phyloP scores from a whole-genome alignment of 2,113 vertebrate genomes.

The Marmota monax region DNA sequence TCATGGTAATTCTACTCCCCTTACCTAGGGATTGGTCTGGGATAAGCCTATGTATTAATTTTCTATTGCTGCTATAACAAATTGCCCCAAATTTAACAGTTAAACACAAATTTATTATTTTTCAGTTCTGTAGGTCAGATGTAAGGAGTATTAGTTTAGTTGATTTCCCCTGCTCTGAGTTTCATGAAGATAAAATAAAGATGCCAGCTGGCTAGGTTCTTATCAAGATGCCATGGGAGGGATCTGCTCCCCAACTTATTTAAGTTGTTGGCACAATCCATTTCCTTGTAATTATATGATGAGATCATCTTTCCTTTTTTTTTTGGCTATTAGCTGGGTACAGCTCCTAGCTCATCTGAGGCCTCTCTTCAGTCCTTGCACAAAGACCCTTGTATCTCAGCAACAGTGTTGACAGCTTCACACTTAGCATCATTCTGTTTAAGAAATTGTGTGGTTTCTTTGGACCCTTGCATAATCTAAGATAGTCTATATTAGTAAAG shows the following conservation, averaged over 20 bases:
- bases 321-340: neutral
- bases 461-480: neutral
- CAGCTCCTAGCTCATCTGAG: neutral
- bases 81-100: neutral
- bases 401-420: neutral
- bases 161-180: constrained; percentile 9
- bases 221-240: neutral
- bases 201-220: neutral
- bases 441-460: neutral
- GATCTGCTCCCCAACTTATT: neutral
- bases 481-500: neutral
- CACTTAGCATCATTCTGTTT: neutral
- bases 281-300: neutral
- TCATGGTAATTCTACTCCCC: neutral
- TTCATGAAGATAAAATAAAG: constrained; percentile 49
- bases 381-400: neutral
- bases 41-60: neutral
- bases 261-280: neutral
- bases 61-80: constrained; percentile 22
- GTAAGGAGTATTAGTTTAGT: neutral
- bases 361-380: neutral
- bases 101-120: neutral
- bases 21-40: neutral
- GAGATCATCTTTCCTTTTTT: neutral
- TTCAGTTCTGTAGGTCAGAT: neutral